phyloP scores from a whole-genome alignment of 2,797 vertebrate genomes.

The Poliocrania exsul region DNA sequence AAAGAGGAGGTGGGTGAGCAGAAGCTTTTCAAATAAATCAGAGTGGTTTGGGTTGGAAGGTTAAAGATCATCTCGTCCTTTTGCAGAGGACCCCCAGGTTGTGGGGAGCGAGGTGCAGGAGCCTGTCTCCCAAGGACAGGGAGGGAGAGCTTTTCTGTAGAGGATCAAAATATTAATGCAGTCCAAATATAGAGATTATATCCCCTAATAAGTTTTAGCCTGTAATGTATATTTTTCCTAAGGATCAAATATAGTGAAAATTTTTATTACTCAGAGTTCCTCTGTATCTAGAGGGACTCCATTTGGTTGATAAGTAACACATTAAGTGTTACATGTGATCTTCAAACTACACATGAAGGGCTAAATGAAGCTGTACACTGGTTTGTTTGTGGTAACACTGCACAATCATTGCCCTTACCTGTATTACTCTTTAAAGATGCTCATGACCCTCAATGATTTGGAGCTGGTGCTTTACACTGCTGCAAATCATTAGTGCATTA shows the following conservation, averaged over 20 bases:
- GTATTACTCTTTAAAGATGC: slow-evolving; percentile 12
- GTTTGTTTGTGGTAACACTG: neutral
- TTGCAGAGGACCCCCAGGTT: neutral
- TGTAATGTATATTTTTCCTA: slow-evolving; percentile 3
- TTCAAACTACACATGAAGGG: neutral
- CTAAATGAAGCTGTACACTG: neutral
- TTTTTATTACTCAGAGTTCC: neutral
- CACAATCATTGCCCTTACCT: neutral
- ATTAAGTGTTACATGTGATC: neutral
- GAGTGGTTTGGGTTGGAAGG: neutral
- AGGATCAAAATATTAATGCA: slow-evolving; percentile 11
- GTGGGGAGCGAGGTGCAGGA: neutral
- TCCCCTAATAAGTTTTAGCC: neutral
- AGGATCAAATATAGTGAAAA: neutral
- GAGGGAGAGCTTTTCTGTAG: neutral
- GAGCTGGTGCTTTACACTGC: neutral
- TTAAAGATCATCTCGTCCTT: neutral
- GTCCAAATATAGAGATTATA: slow-evolving; percentile 23
- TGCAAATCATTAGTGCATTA: slow-evolving; percentile 22
- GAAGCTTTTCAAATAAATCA: neutral
- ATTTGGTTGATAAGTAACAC: neutral
- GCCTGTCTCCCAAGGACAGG: neutral
- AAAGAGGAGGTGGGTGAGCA: neutral
- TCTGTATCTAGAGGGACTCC: neutral
- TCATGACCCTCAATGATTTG: neutral